Base-by-base conservation (phyloP, 2,797 vertebrate species). In the Microchirus variegatus region DNA sequence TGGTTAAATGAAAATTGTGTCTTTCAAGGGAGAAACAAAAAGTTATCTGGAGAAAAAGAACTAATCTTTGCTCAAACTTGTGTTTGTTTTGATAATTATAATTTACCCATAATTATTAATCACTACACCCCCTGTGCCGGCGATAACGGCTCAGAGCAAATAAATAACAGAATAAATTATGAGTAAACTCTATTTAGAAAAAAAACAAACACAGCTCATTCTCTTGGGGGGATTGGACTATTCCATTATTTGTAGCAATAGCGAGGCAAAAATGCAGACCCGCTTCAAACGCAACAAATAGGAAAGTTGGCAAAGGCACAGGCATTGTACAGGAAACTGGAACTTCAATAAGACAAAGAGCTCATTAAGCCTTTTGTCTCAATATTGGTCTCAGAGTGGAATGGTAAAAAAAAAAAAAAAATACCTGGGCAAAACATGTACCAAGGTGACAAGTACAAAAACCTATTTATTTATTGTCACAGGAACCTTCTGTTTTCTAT, bases 391-490 rank as follows among this genome's bases (percentile, higher is more conserved):
- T 47, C 22, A 4, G 18, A 9, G 71, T 68, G 53, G 53, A 67
- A 49, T 59, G 36, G 59, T 53, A 73, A 17, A 41, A 17, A 41
- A 74, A 81, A 66, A 35, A 45, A 18, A 38, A 75, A 82, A 72
- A 67, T 31, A 63, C 60, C 55, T 70, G 47, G 48, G 44, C 47
- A 53, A 53, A 77, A 77, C 59, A 65, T 59, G 73, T 47, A 73
- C 67, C 66, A 67, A 53, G 63, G 57, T 85, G 84, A 84, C 63
- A 73, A 58, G 46, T 59, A 74, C 74, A 80, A 50, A 53, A 84
- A 67, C 55, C 73, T 46, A 85, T 88, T 85, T 86, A 84, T 87
- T 85, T 79, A 79, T 54, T 83, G 74, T 81, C 81, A 87, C 47
- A 26, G 26, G 18, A 67, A 46, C 43, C 53, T 53, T 52, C 15